These are phyloP conservation scores for Bombus haemorrhoidalis DNA, from an alignment of 1,140 invertebrate genomes.

Conservation along the genomic window DNA sequence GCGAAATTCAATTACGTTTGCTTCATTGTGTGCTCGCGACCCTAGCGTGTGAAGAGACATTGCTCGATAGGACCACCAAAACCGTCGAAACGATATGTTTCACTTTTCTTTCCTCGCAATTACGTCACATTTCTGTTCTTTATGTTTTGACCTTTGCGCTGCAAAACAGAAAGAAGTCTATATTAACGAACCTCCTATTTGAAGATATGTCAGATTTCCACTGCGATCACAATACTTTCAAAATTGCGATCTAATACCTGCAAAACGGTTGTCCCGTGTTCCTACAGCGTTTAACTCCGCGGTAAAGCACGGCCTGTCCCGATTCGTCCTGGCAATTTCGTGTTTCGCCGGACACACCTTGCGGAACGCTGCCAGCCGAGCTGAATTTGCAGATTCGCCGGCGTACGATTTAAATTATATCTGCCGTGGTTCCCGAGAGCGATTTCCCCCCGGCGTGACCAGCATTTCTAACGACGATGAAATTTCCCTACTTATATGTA, in stretches of 20 bases:
- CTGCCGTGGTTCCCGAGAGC: not conserved
- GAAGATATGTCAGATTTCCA: too few relatives aligned
- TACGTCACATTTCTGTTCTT: not conserved
- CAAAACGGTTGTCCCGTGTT: not conserved
- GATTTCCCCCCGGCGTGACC: not conserved
- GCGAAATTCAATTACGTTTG: slow-evolving; percentile 14
- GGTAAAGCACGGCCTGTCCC: not conserved
- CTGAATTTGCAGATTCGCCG: slow-evolving; percentile 31
- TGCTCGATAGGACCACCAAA: not conserved
- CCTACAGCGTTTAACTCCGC: not conserved
- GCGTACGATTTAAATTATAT: slow-evolving; percentile 35
- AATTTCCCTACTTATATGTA: not conserved
- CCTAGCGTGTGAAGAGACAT: not conserved
- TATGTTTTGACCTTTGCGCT: not conserved
- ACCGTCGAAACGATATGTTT: not conserved
- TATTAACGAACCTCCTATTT: too few relatives aligned
- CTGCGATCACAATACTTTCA: too few relatives aligned
- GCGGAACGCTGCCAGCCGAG: not conserved
- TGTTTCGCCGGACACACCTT: slow-evolving; percentile 18
- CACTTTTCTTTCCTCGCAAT: not conserved
- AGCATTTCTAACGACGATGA: not conserved
- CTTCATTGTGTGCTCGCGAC: not conserved
- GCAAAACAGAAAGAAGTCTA: too few relatives aligned
- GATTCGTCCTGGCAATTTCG: slow-evolving; percentile 36
- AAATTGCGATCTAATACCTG: not conserved